phyloP scores from a whole-genome alignment of 2,113 vertebrate species.

The Peromyscus californicus region DNA sequence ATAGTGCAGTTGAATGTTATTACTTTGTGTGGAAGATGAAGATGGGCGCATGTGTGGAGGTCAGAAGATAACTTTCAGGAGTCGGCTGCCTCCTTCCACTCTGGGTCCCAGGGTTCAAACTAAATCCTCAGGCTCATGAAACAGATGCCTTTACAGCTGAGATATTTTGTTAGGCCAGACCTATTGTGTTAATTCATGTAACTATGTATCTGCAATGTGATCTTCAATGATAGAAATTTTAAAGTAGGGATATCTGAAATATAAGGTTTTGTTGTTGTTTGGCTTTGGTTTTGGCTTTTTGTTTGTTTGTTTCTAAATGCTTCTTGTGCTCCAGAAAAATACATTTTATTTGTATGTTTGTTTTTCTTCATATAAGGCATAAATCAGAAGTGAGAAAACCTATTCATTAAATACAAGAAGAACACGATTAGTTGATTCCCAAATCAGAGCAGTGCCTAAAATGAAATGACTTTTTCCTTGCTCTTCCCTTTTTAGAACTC shows the following conservation, averaged over 20 bases:
- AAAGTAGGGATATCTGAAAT: slow-evolving; percentile 1
- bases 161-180: neutral
- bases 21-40: neutral
- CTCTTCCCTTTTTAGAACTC: neutral
- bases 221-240: neutral
- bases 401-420: neutral
- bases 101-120: neutral
- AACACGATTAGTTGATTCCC: neutral
- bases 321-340: neutral
- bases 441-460: slow-evolving; percentile 21
- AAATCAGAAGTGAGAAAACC: slow-evolving; percentile 40
- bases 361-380: slow-evolving; percentile 9
- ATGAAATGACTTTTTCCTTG: neutral
- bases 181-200: neutral
- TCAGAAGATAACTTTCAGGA: neutral
- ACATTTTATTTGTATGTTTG: neutral
- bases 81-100: neutral
- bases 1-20: neutral
- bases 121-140: neutral
- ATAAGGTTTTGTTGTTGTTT: neutral
- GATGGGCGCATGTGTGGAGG: no score
- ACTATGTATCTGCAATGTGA: neutral
- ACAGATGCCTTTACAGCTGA: neutral
- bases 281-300: neutral
- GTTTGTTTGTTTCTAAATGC: slow-evolving; percentile 16